phyloP scores from a whole-genome alignment of 2,888 invertebrate species.

The Plutella xylostella region DNA sequence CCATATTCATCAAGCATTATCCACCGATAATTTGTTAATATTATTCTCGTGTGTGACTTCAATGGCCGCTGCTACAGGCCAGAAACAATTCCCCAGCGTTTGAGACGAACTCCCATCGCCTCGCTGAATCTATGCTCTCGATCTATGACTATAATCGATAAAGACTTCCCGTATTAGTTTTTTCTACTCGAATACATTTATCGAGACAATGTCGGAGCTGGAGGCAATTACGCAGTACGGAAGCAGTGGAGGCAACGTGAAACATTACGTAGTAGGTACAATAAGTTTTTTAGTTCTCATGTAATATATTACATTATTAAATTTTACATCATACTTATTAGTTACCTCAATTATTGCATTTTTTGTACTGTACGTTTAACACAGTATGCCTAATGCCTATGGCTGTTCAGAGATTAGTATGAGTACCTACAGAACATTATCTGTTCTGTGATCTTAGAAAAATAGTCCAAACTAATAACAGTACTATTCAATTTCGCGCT shows the following conservation, averaged over 20 bases:
- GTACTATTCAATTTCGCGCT: no score
- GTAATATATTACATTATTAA: conserved; percentile 30
- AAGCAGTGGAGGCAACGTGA: conserved; percentile 38
- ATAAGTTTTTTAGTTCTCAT: conserved; percentile 24
- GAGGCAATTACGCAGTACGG: conserved; percentile 42
- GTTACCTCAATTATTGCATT: no score
- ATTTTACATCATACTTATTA: conserved; percentile 29
- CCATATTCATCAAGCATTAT: background rate
- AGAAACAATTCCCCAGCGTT: conserved; percentile 1
- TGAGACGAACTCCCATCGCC: no score
- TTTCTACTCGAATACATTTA: conserved; percentile 16
- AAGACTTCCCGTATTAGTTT: conserved; percentile 12
- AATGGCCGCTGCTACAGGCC: background rate
- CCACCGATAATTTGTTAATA: background rate
- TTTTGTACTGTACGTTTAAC: no score
- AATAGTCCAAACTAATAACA: no score
- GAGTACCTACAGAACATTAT: no score
- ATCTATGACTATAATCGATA: conserved; percentile 13
- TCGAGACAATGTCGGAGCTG: conserved; percentile 24
- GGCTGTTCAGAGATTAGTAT: no score
- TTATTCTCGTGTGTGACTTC: background rate
- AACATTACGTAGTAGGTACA: conserved; percentile 37
- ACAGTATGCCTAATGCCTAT: no score
- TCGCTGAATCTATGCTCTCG: conserved; percentile 10
- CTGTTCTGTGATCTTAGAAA: no score